Base-by-base conservation (phyloP, 2,888 invertebrate species). In the Drosophila anomelani region DNA sequence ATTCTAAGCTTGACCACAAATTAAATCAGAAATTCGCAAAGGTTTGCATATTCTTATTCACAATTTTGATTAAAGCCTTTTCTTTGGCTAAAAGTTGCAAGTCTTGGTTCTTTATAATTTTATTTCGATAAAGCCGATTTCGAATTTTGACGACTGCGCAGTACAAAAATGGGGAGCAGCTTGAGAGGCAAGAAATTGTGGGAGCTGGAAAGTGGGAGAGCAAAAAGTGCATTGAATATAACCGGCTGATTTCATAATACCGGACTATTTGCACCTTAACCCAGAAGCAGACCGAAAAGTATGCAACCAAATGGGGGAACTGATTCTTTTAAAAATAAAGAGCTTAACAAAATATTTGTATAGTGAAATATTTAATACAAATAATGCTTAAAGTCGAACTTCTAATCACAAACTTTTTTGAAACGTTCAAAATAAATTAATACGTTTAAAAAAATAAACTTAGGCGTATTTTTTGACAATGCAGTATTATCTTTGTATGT, bases 211-310 rank as follows among this genome's bases (percentile, higher is more conserved):
- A 39, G 49, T 41, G 5, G 13, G 53, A 29, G 61, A 61, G 57
- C 60, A 15, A 61, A 23, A 55, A 71, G 44, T 58, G 47, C 43
- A 56, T 58, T 36, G 38, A 15, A 49, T 43, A 79, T 81, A 79
- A 69, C 85, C 83, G 80, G 79, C 56, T 71, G 44, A 54, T 61
- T 67, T 76, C 64, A 57, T 70, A 73, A 79, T 75, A 73, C 66
- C 53, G 36, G 53, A 23, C 34, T n/a, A 17, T 26, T 26, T 20
- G 26, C 47, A 36, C 47, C 17, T 47, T 47, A 58, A 26, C 36
- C 49, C 53, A 20, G 4, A 53, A 36, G 53, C 53, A 53, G 36
- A 10, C 1, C 36, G 13, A 34, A 34, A 51, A 51, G 20, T 20
- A 34, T 34, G 13, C 9, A 51, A 20, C 13, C 20, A 34, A 49